phyloP scores from a whole-genome alignment of 2,113 vertebrate genomes.

The Megaceryle maxima region DNA sequence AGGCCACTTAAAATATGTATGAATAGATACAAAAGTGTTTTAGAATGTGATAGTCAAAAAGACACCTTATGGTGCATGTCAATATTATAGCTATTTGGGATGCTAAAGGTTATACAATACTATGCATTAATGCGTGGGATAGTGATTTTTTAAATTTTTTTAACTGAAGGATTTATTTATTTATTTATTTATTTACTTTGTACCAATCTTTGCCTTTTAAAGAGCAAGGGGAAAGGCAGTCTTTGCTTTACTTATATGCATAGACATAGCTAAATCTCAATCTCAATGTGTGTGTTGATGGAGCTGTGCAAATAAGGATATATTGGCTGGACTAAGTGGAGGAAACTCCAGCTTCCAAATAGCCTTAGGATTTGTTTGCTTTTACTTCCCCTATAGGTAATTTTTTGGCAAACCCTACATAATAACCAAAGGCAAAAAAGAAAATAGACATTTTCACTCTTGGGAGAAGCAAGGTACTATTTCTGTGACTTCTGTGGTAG shows the following conservation, averaged over 20 bases:
- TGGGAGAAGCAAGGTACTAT: neutral
- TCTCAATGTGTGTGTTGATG: neutral
- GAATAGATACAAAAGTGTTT: neutral
- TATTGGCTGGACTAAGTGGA: neutral
- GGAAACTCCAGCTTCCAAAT: neutral
- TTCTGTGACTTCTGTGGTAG: neutral
- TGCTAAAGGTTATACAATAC: neutral
- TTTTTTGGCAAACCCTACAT: neutral
- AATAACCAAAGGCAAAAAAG: neutral
- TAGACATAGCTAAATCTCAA: neutral
- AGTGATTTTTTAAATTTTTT: neutral
- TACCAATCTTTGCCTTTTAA: neutral
- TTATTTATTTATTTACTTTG: neutral
- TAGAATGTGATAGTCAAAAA: neutral
- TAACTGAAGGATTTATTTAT: neutral
- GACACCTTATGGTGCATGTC: neutral
- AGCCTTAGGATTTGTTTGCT: neutral
- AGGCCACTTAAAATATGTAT: neutral
- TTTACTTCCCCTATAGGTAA: neutral
- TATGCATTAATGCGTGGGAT: neutral
- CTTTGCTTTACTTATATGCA: neutral
- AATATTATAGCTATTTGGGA: neutral
- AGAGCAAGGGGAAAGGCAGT: neutral
- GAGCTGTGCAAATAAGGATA: neutral
- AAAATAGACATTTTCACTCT: neutral